Conservation (phyloP, 2,113 vertebrate species). For the Himantopus leucocephalus region DNA sequence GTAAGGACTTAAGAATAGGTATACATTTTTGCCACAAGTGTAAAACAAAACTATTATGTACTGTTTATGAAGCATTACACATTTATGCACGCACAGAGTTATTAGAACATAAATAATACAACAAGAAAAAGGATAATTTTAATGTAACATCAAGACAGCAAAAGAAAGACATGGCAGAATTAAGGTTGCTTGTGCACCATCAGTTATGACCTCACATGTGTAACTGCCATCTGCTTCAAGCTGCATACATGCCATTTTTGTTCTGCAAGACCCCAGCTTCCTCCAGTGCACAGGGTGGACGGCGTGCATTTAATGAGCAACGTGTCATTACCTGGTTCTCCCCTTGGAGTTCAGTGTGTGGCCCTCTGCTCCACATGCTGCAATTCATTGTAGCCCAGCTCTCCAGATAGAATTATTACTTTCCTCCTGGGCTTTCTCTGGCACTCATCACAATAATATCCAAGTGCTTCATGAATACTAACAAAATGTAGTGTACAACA, state of each 20-base stretch:
- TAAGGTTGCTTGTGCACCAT: not conserved
- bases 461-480: not conserved
- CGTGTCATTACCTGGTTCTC: not conserved
- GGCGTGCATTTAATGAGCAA: not conserved
- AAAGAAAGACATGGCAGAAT: not conserved
- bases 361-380: fast-evolving
- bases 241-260: fast-evolving
- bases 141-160: not conserved
- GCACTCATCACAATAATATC: not conserved
- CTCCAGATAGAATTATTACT: not conserved
- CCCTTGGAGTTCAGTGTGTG: fast-evolving
- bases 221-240: not conserved
- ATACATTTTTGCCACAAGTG: not conserved
- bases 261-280: not conserved
- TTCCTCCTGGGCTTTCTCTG: not conserved
- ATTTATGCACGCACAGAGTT: not conserved
- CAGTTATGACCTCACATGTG: fast-evolving
- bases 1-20: not conserved
- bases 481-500: not conserved
- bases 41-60: not conserved
- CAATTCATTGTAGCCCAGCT: not conserved
- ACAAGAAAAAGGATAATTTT: not conserved
- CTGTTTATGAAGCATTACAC: not conserved
- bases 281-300: fast-evolving
- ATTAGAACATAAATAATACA: not conserved